phyloP scores from a whole-genome alignment of 2,888 invertebrate species.

The Apotomis turbidana region DNA sequence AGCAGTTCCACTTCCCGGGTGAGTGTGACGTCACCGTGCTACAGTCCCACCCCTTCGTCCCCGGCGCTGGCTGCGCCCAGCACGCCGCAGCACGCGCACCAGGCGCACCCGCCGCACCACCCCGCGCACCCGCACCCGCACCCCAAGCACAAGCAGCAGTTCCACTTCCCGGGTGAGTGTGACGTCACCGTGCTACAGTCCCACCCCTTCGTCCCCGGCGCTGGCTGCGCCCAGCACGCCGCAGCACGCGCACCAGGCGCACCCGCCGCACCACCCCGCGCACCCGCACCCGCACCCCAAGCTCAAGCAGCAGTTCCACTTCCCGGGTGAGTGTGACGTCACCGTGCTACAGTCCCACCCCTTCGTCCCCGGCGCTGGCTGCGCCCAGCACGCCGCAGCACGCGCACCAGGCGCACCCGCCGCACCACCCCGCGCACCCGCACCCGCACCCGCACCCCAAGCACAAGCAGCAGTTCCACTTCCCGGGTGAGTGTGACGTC shows the following conservation, averaged over 20 bases:
- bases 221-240: slow-evolving; percentile 80
- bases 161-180: slow-evolving; percentile 89
- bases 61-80: slow-evolving; percentile 89
- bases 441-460: slow-evolving; percentile 76
- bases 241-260: slow-evolving; percentile 78
- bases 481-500: slow-evolving; percentile 87
- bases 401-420: background rate
- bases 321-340: slow-evolving; percentile 90
- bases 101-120: slow-evolving; percentile 64
- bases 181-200: slow-evolving; percentile 98
- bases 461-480: slow-evolving; percentile 86
- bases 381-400: slow-evolving; percentile 54
- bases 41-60: slow-evolving; percentile 97
- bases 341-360: slow-evolving; percentile 98
- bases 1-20: slow-evolving; percentile 93
- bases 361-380: slow-evolving; percentile 94
- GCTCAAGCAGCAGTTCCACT: slow-evolving; percentile 88
- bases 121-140: slow-evolving; percentile 77
- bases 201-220: slow-evolving; percentile 97
- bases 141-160: slow-evolving; percentile 84
- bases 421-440: slow-evolving; percentile 53
- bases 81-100: slow-evolving; percentile 80
- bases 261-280: slow-evolving; percentile 71
- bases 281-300: slow-evolving; percentile 77
- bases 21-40: slow-evolving; percentile 92